phyloP scores from a whole-genome alignment of 35 echinoderm and acorn worm species.

The Heliocidaris erythrogramma region DNA sequence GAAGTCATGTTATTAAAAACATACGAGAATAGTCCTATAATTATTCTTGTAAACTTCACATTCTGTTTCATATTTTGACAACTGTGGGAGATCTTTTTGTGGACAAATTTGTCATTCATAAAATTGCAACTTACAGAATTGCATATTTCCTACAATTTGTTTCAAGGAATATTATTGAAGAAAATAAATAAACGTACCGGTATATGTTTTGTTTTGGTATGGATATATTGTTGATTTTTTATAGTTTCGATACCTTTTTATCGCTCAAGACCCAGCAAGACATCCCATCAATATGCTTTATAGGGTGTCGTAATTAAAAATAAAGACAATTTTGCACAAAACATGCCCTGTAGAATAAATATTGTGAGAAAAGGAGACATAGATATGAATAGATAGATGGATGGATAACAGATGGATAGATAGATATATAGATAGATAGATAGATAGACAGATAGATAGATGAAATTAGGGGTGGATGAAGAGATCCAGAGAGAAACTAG shows the following conservation, averaged over 20 bases:
- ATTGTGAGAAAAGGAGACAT: too few relatives aligned
- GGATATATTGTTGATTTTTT: neutral
- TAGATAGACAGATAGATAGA: neutral
- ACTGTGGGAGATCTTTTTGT: neutral
- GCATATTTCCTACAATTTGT: too few relatives aligned
- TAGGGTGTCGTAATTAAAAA: too few relatives aligned
- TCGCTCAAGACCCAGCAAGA: too few relatives aligned
- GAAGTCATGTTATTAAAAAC: neutral
- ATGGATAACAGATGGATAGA: neutral
- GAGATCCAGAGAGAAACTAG: neutral
- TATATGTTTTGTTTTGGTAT: neutral
- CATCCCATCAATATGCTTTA: too few relatives aligned
- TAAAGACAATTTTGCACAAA: too few relatives aligned
- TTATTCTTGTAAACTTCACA: neutral
- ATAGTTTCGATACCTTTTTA: neutral
- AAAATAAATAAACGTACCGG: too few relatives aligned
- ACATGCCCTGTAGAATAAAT: too few relatives aligned
- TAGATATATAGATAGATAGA: neutral
- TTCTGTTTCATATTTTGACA: neutral
- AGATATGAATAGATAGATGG: too few relatives aligned
- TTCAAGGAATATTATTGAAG: neutral
- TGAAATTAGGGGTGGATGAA: neutral
- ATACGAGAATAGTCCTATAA: too few relatives aligned
- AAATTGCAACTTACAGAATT: too few relatives aligned
- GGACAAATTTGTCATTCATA: neutral